Percentiles rank a stretch among this genome's conserved stretches.
Conservation (phyloP, 2,797 vertebrate species). For the Alosa sapidissima region DNA sequence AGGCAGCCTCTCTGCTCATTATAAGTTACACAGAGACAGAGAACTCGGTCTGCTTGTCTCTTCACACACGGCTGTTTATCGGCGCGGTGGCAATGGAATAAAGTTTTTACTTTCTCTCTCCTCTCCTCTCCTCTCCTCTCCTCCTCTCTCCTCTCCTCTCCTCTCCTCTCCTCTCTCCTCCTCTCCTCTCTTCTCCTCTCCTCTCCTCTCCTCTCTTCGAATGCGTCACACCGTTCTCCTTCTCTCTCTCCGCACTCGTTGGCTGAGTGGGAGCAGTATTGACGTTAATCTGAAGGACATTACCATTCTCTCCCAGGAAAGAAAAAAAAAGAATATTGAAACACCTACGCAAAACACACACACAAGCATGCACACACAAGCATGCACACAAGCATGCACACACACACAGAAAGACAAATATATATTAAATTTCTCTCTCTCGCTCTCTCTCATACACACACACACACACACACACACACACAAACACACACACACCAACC, state of each 20-base stretch:
- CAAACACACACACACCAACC: not conserved
- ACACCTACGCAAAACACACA: not conserved
- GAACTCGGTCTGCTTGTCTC: not conserved
- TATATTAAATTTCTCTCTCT: too few relatives aligned
- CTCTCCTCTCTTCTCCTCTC: too few relatives aligned
- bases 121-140: not conserved
- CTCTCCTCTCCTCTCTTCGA: too few relatives aligned
- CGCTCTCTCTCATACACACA: constrained; percentile 22
- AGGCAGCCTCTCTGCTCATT: not conserved
- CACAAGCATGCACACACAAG: not conserved
- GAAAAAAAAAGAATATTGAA: not conserved
- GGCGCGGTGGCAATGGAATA: not conserved
- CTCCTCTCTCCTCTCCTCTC: too few relatives aligned
- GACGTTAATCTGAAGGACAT: not conserved
- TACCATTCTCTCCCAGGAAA: not conserved
- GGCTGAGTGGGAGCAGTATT: not conserved
- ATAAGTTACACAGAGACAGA: not conserved
- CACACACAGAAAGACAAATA: not conserved
- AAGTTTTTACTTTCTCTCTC: not conserved
- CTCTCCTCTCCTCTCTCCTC: too few relatives aligned
- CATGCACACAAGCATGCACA: not conserved
- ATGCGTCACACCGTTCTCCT: too few relatives aligned
- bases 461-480: constrained; percentile 8
- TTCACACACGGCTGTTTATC: not conserved
- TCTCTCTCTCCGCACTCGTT: not conserved